Percentiles rank a stretch among this genome's conserved stretches.
Evolutionary conservation across 2,888 invertebrate species (phyloP).

Genomic region (Eledone cirrhosa): DNA sequence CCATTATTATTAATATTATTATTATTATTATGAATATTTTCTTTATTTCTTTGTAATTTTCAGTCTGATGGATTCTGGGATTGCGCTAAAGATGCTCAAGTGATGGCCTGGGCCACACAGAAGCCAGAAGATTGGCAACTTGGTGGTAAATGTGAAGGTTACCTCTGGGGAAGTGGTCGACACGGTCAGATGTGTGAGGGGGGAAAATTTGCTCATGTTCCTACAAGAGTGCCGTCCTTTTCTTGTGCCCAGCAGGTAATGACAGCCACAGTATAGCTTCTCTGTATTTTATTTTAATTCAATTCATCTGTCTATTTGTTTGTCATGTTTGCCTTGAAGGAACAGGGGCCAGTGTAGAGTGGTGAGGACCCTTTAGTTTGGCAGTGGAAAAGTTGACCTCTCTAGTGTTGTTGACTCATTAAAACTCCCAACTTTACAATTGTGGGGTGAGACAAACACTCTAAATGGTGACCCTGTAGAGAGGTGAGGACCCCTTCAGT

Average conservation of each 20-base stretch:
- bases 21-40: background rate
- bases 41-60: background rate
- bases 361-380: no score
- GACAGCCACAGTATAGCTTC: background rate
- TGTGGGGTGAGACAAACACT: no score
- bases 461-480: no score
- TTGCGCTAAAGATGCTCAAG: constrained; percentile 72
- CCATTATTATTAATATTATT: no score
- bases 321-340: no score
- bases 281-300: no score
- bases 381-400: no score
- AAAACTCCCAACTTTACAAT: no score
- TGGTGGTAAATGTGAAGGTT: constrained; percentile 73
- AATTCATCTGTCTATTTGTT: no score
- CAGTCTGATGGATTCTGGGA: constrained; percentile 71
- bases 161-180: constrained; percentile 74
- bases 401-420: no score
- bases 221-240: constrained; percentile 58
- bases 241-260: constrained; percentile 63
- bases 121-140: constrained; percentile 75
- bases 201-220: constrained; percentile 62
- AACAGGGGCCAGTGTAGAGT: no score
- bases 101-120: constrained; percentile 73
- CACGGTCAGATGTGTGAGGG: constrained; percentile 74
- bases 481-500: no score